Percentiles rank a stretch among this genome's conserved stretches.
Conservation (phyloP, 2,888 invertebrate genomes). For the Xestia c-nigrum region DNA sequence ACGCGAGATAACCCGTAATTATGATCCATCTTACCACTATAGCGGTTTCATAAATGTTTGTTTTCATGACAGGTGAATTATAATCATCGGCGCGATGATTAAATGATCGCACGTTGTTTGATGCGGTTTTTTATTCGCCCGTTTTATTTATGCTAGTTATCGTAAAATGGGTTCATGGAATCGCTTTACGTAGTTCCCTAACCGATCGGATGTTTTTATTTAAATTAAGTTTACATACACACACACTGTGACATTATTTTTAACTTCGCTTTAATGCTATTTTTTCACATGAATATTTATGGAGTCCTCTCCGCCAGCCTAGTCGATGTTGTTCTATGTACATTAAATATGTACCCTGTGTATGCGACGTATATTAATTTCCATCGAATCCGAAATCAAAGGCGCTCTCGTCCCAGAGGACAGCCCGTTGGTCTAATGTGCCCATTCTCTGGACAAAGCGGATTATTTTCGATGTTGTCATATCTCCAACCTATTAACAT, state of each 20-base stretch:
- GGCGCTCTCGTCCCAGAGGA: slow-evolving; percentile 82
- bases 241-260: slow-evolving; percentile 54
- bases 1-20: slow-evolving; percentile 81
- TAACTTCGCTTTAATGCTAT: slow-evolving; percentile 60
- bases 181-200: slow-evolving; percentile 32
- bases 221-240: slow-evolving; percentile 41
- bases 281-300: slow-evolving; percentile 74
- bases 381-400: slow-evolving; percentile 88
- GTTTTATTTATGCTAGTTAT: slow-evolving; percentile 70
- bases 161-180: slow-evolving; percentile 59
- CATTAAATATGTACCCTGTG: slow-evolving; percentile 81
- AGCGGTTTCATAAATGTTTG: slow-evolving; percentile 81
- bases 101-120: slow-evolving; percentile 72
- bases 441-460: slow-evolving; percentile 86
- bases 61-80: slow-evolving; percentile 84
- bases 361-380: slow-evolving; percentile 83
- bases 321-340: slow-evolving; percentile 58
- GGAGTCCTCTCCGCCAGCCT: slow-evolving; percentile 45
- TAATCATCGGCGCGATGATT: slow-evolving; percentile 74
- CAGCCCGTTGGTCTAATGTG: slow-evolving; percentile 80
- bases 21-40: slow-evolving; percentile 76
- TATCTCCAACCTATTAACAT: slow-evolving; percentile 87
- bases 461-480: slow-evolving; percentile 88
- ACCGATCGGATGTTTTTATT: slow-evolving; percentile 53
- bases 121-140: slow-evolving; percentile 67